A percentile compares a stretch with the other conserved stretches of the same genome.
Evolutionary conservation across 1,140 invertebrate species (phyloP).

Genomic region (Triops cancriformis): DNA sequence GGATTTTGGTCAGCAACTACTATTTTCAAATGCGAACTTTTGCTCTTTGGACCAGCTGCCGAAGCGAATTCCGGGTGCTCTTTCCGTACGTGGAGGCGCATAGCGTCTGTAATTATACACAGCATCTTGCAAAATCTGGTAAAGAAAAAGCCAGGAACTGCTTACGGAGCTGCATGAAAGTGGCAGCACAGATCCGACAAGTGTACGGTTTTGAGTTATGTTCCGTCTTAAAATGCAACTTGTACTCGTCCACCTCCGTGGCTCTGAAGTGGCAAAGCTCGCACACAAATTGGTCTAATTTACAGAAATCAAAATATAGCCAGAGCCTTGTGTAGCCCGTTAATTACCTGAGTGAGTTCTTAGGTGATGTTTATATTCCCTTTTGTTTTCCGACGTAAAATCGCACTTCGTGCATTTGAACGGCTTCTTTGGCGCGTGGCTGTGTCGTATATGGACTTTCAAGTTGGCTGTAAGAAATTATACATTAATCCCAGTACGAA

Average conservation of each 20-base stretch:
- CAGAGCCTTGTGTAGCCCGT: background rate
- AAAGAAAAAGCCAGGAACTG: background rate
- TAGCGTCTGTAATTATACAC: background rate
- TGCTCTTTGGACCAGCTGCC: background rate
- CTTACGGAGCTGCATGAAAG: constrained; percentile 23
- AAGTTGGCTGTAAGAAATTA: background rate
- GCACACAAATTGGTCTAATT: background rate
- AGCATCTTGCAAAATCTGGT: too few species aligned
- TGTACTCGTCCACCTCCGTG: background rate
- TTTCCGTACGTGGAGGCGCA: constrained; percentile 17
- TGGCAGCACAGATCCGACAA: background rate
- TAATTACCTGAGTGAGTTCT: background rate
- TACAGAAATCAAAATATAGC: background rate
- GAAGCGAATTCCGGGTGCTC: background rate
- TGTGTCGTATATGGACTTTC: background rate
- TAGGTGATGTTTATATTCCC: background rate
- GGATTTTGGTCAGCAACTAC: background rate
- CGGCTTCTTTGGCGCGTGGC: background rate
- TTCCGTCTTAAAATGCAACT: constrained; percentile 3
- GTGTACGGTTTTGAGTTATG: constrained; percentile 16
- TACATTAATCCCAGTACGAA: background rate
- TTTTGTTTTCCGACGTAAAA: background rate
- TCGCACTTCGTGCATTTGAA: background rate
- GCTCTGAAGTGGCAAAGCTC: constrained; percentile 18
- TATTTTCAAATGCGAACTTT: background rate